Conservation (phyloP, 2,113 vertebrate genomes). For the Pygoscelis adeliae region DNA sequence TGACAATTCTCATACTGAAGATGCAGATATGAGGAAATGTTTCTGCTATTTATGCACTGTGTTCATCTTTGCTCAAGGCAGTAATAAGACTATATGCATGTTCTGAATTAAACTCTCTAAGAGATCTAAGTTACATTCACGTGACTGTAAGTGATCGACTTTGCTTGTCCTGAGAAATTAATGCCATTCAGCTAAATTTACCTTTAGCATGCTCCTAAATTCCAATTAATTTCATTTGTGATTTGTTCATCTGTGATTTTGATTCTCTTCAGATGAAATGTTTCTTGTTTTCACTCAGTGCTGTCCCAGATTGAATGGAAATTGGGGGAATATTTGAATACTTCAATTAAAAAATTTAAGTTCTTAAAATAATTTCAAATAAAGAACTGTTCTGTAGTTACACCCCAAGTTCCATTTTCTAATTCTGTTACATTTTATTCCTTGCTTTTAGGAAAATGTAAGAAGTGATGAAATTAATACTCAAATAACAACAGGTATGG, state of each 20-base stretch:
- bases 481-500: conserved; percentile 12
- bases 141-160: background rate
- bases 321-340: background rate
- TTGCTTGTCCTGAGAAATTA: background rate
- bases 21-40: background rate
- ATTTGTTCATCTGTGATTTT: background rate
- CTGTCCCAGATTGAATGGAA: background rate
- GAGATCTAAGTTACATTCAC: background rate
- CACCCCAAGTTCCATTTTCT: background rate
- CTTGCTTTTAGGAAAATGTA: conserved; percentile 8
- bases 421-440: background rate
- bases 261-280: background rate
- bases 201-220: background rate
- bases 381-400: background rate
- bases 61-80: background rate
- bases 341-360: background rate
- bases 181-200: background rate
- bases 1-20: background rate
- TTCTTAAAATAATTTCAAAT: background rate
- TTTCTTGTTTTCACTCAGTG: background rate
- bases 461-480: background rate
- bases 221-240: background rate
- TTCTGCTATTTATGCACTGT: background rate
- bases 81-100: background rate
- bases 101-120: background rate